These are phyloP conservation scores for Eupithecia subumbrata DNA, from an alignment of 2,888 invertebrate species.

Conservation along the genomic window DNA sequence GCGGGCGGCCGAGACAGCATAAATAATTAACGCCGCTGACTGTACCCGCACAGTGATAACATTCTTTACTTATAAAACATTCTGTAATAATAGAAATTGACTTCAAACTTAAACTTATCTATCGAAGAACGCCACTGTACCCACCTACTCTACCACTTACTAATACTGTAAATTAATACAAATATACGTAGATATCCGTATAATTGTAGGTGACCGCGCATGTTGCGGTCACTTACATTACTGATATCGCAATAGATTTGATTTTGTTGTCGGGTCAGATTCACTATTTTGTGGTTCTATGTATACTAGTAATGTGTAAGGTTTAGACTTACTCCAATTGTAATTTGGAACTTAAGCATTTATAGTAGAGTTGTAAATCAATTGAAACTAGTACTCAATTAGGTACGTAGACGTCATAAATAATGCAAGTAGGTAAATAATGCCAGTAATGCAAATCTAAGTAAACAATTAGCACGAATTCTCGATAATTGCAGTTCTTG, in stretches of 20 bases:
- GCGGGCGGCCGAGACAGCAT: too few relatives aligned
- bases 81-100: too few relatives aligned
- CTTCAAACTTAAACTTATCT: neutral
- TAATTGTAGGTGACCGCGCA: neutral
- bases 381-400: neutral
- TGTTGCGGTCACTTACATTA: neutral
- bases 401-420: neutral
- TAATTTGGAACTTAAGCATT: neutral
- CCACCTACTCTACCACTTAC: neutral
- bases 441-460: neutral
- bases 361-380: neutral
- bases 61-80: too few relatives aligned
- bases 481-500: constrained; percentile 12
- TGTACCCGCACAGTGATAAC: too few relatives aligned
- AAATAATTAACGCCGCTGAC: too few relatives aligned
- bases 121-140: neutral
- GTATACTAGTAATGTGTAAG: neutral
- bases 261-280: neutral
- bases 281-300: neutral
- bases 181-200: neutral
- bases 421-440: neutral
- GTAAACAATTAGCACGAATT: constrained; percentile 11
- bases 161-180: neutral
- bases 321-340: neutral
- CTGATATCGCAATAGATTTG: neutral